Percentiles rank a stretch among this genome's conserved stretches.
Evolutionary conservation across 2,797 vertebrate species (phyloP).

Genomic region (Hyperoplus immaculatus): DNA sequence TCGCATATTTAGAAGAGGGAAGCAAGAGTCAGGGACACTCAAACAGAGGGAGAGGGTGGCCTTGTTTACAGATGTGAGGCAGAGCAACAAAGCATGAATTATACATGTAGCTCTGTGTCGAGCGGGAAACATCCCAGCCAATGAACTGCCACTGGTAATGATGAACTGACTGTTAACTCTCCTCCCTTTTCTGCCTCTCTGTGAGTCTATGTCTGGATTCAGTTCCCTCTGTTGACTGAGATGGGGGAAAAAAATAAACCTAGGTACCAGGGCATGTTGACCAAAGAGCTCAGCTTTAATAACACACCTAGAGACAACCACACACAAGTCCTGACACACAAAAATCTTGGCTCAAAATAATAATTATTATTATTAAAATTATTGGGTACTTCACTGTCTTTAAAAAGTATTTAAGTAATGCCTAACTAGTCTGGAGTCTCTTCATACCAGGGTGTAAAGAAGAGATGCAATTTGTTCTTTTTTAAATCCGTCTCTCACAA

Average conservation of each 20-base stretch:
- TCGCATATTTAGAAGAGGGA: neutral
- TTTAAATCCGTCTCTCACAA: no score
- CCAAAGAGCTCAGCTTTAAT: neutral
- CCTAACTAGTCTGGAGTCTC: no score
- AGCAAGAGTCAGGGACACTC: neutral
- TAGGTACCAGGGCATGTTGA: neutral
- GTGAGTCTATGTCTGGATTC: neutral
- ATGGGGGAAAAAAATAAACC: no score
- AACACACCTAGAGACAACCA: neutral
- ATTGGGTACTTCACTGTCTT: no score
- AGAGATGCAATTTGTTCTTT: no score
- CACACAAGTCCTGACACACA: no score
- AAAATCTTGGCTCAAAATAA: no score
- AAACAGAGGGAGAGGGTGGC: neutral
- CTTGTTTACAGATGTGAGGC: conserved; percentile 59
- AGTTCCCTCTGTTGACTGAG: neutral
- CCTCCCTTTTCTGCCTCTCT: neutral
- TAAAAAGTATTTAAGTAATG: no score
- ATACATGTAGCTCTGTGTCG: conserved; percentile 47
- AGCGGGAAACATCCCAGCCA: conserved; percentile 29
- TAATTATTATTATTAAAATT: no score
- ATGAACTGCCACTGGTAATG: conserved; percentile 9
- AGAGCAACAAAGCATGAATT: conserved; percentile 55
- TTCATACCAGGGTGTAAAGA: no score
- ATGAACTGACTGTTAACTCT: conserved; percentile 1